Percentiles rank a stretch among this genome's conserved stretches.
Evolutionary conservation across 2,113 vertebrate genomes (phyloP).

Genomic region (Vireo altiloquus): DNA sequence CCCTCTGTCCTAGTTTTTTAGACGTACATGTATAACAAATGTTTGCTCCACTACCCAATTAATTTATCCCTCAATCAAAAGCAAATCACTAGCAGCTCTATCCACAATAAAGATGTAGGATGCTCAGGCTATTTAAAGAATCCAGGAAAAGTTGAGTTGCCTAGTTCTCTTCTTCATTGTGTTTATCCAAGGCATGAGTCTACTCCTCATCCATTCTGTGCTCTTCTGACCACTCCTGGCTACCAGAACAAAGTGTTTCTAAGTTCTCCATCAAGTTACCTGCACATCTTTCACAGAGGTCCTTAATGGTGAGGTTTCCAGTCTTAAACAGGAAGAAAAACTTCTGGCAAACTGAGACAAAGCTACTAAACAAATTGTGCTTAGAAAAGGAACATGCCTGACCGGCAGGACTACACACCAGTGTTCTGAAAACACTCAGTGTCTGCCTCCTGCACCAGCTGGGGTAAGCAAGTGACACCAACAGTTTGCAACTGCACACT

Average conservation of each 20-base stretch:
- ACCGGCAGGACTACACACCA: neutral
- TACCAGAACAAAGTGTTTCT: neutral
- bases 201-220: neutral
- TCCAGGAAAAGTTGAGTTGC: neutral
- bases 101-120: neutral
- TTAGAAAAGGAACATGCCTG: neutral
- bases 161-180: neutral
- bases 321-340: neutral
- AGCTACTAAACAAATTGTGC: neutral
- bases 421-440: neutral
- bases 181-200: neutral
- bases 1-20: neutral
- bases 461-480: neutral
- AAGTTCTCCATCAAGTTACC: neutral
- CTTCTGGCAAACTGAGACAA: neutral
- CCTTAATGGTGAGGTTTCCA: neutral
- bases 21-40: neutral
- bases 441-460: neutral
- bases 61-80: neutral
- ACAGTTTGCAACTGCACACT: neutral
- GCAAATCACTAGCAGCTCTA: neutral
- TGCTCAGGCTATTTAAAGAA: neutral
- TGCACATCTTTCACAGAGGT: neutral
- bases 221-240: neutral
- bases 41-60: neutral